Percentiles rank a stretch among this genome's conserved stretches.
Evolutionary conservation across 2,888 invertebrate genomes (phyloP).

Genomic region (Dasypogon diadema): DNA sequence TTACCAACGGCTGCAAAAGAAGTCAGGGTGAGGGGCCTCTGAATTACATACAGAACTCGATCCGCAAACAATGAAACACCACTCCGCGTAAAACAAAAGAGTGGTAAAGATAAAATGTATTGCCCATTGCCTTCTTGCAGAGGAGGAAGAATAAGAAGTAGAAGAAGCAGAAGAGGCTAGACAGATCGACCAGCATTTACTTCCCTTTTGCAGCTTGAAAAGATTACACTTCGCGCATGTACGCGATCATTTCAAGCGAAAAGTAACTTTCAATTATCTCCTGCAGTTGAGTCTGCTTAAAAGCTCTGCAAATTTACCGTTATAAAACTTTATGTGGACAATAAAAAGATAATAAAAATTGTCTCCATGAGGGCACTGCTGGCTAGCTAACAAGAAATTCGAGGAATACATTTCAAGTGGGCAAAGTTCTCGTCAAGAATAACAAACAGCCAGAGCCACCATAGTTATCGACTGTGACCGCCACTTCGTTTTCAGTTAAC

Average conservation of each 20-base stretch:
- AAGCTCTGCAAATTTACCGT: conserved; percentile 28
- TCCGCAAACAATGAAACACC: background rate
- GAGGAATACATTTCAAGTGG: conserved; percentile 22
- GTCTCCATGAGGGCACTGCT: conserved; percentile 3
- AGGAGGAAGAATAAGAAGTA: background rate
- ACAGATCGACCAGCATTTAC: background rate
- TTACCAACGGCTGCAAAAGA: background rate
- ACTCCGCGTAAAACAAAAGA: conserved; percentile 13
- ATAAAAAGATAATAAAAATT: conserved; percentile 12
- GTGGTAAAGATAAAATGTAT: background rate
- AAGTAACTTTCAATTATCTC: conserved; percentile 13
- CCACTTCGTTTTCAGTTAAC: background rate
- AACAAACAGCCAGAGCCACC: background rate
- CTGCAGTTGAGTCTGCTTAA: background rate
- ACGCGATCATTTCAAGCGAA: background rate
- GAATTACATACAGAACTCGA: background rate
- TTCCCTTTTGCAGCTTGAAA: background rate
- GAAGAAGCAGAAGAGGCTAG: background rate
- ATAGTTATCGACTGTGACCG: background rate
- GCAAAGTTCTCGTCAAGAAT: conserved; percentile 33
- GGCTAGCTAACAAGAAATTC: background rate
- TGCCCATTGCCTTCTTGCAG: too few species aligned
- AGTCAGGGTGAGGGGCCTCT: background rate
- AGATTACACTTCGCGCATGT: conserved; percentile 14
- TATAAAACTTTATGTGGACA: conserved; percentile 5